Evolutionary conservation across 2,113 vertebrate genomes (phyloP), one percentile per base, ranked within the genome.

Genomic region (Mustelus asterias): DNA sequence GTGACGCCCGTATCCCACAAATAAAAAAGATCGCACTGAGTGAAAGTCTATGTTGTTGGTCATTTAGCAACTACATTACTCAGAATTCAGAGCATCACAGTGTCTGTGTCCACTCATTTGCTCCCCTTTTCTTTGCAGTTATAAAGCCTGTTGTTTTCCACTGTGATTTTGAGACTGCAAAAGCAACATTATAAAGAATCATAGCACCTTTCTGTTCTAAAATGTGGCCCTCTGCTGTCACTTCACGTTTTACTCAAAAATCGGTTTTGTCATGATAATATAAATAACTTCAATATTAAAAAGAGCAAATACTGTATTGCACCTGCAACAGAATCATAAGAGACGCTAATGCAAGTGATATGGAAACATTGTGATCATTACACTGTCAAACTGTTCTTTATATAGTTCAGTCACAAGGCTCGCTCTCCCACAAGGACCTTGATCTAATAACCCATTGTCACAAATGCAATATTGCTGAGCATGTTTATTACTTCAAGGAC

Each of bases 401-500:
- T 67, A 58, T 41, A 41, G 63, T 65, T 69, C 86, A 41, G 33
- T 58, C 18, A 41, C n/a, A 67, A 67, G 60, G 24, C 24, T 3
- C 41, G n/a, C 9, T 65, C 92, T 94, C n/a, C 63, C n/a, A 63
- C 65, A 65, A 41, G 63, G 37, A 69, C 20, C 37, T 37, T 94
- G 65, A 41, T 44, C 90, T 65, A 63, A 93, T 65, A 93, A 37
- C n/a, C 16, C 90, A 37, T 69, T 69, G 37, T 41, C 37, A n/a
- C 92, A 94, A 69, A 41, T 94, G 63, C 14, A 69, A 94, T 41
- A 67, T 41, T 94, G 63, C 92, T 94, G 92, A 89, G 22, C 26
- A 0, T 83, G 78, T 83, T 89, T 89, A 89, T 60, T 58, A 89
- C 60, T 60, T 89, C 48, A 54, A 33, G 48, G 54, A 60, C 26